These are phyloP conservation scores for Mormyrus lacerda DNA, from an alignment of 2,113 vertebrate species.

Conservation along the genomic window DNA sequence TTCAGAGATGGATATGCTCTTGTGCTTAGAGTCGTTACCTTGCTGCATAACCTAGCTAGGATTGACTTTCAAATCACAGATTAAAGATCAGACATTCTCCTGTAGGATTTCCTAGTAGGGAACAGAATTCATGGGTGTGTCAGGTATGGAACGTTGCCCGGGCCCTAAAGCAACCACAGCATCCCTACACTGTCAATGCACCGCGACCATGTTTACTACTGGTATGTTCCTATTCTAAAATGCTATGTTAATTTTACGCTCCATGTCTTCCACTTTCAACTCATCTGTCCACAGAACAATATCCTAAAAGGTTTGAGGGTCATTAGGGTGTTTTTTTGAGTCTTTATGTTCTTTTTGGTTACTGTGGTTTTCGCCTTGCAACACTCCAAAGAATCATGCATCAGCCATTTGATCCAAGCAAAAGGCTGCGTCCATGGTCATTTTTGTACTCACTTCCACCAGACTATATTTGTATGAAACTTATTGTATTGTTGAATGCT, in stretches of 20 bases:
- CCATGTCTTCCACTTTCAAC: not conserved
- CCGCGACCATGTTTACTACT: not conserved
- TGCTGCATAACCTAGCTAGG: not conserved
- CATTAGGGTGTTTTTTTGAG: not conserved
- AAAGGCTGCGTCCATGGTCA: not conserved
- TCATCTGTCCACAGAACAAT: not conserved
- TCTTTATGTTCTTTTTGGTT: not conserved
- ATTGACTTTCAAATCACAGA: not conserved
- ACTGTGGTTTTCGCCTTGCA: no score
- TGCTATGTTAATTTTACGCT: not conserved
- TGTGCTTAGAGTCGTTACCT: not conserved
- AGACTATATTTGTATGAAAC: not conserved
- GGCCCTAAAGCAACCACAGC: no score
- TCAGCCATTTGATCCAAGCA: no score
- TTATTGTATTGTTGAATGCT: not conserved
- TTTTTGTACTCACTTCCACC: not conserved
- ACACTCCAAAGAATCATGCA: no score
- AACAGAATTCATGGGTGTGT: not conserved
- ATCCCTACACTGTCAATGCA: not conserved
- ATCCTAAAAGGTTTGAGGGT: not conserved
- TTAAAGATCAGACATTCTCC: not conserved
- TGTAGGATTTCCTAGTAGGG: not conserved
- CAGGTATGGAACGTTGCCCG: not conserved
- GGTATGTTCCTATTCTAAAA: not conserved
- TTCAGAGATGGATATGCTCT: not conserved